phyloP scores from a whole-genome alignment of 2,888 invertebrate genomes.

The Drosophila kuntzei region DNA sequence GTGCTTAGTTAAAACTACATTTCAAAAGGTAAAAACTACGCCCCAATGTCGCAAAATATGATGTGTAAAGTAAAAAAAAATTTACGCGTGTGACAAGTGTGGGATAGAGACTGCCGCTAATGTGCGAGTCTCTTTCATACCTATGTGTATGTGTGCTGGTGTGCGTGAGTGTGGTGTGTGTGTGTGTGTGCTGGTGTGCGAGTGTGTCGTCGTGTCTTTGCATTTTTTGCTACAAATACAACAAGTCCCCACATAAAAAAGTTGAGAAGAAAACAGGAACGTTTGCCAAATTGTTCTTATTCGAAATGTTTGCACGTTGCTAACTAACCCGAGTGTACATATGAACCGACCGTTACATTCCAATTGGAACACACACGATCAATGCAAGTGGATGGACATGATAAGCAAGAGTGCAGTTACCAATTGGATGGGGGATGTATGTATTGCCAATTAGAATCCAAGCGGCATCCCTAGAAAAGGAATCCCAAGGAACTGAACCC shows the following conservation, averaged over 20 bases:
- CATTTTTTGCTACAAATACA: constrained; percentile 74
- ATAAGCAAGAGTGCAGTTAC: constrained; percentile 8
- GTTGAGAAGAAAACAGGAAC: constrained; percentile 20
- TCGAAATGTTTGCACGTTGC: constrained; percentile 43
- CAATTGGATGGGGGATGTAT: constrained; percentile 14
- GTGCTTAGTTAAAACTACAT: constrained; percentile 25
- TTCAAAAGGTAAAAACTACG: constrained; percentile 53
- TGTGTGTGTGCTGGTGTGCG: constrained; percentile 36
- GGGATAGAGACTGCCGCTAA: constrained; percentile 40
- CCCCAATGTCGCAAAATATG: constrained; percentile 30
- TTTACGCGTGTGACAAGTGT: constrained; percentile 76
- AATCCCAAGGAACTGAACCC: neutral
- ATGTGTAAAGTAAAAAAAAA: constrained; percentile 32
- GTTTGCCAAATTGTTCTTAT: constrained; percentile 46
- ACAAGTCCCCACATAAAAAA: constrained; percentile 30
- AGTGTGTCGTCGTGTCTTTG: constrained; percentile 75
- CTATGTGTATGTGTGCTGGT: constrained; percentile 16
- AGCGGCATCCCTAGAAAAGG: neutral
- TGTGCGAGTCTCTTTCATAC: constrained; percentile 29
- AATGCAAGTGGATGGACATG: neutral
- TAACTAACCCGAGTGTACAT: constrained; percentile 3
- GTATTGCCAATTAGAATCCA: constrained; percentile 2
- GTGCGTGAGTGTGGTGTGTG: constrained; percentile 19
- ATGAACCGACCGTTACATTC: constrained; percentile 43
- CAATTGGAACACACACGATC: constrained; percentile 31